phyloP scores from a whole-genome alignment of 2,797 vertebrate genomes.

The Characodon lateralis region DNA sequence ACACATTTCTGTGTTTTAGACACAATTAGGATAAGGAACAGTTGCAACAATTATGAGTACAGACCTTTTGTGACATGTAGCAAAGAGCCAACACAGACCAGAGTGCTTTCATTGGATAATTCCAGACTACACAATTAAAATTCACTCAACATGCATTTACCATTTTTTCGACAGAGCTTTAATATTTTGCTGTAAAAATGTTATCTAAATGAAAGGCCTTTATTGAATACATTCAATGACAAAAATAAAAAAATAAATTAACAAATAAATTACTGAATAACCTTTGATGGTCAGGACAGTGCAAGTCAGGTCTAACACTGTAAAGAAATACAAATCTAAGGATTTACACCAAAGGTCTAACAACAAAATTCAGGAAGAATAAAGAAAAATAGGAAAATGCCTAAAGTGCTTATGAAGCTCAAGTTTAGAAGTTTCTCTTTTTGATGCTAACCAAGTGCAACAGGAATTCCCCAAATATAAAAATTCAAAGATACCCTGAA shows the following conservation, averaged over 20 bases:
- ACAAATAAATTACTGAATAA: background rate
- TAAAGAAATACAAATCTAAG: background rate
- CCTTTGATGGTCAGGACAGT: background rate
- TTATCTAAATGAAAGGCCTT: background rate
- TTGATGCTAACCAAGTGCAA: background rate
- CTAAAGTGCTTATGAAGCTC: conserved; percentile 18
- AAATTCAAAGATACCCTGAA: conserved; percentile 14
- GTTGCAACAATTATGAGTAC: background rate
- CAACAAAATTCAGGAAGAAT: background rate
- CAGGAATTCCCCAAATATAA: conserved; percentile 14
- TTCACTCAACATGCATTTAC: background rate
- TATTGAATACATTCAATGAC: background rate
- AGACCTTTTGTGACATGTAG: background rate
- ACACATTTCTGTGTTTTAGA: background rate
- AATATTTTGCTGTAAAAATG: background rate
- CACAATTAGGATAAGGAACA: background rate
- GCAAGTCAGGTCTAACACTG: background rate
- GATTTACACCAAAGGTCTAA: background rate
- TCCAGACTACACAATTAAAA: conserved; percentile 10
- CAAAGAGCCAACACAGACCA: background rate
- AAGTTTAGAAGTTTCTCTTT: background rate
- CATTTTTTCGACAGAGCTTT: background rate
- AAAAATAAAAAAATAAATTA: background rate
- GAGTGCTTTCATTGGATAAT: background rate
- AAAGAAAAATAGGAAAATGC: background rate